These are phyloP conservation scores for Actenoides lindsayi DNA, from an alignment of 2,113 vertebrate species.

Conservation along the genomic window DNA sequence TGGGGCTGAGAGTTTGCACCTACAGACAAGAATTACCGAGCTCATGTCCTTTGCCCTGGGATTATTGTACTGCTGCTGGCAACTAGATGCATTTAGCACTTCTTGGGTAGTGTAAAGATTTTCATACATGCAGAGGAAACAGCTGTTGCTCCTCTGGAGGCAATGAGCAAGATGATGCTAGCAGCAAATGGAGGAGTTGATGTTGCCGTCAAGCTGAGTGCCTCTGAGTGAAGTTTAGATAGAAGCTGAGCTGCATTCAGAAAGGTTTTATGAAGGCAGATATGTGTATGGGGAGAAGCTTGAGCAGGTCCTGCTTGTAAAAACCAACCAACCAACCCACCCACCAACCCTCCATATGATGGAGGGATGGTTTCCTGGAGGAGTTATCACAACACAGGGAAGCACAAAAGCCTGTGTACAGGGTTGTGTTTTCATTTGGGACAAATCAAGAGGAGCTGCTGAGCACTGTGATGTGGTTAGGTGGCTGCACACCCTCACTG, in stretches of 20 bases:
- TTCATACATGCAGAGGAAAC: background rate
- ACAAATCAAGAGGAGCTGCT: background rate
- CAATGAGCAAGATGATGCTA: background rate
- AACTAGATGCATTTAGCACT: background rate
- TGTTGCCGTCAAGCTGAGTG: background rate
- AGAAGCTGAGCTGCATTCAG: background rate
- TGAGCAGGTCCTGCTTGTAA: background rate
- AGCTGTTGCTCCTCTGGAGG: background rate
- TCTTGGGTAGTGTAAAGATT: background rate
- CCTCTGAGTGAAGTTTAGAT: background rate
- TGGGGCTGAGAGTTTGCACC: background rate
- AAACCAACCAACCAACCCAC: background rate
- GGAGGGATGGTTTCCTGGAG: background rate
- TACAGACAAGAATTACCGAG: background rate
- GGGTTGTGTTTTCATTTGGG: background rate
- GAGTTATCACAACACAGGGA: background rate
- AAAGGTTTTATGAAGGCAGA: background rate
- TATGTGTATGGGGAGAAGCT: background rate
- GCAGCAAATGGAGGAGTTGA: background rate
- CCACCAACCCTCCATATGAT: accelerated
- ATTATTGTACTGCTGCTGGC: background rate
- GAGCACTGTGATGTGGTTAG: background rate
- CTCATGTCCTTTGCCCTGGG: background rate
- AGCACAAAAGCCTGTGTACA: accelerated
- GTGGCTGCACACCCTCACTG: background rate